Base-by-base conservation (phyloP, 1,140 invertebrate species). In the Papilio aristodemus region DNA sequence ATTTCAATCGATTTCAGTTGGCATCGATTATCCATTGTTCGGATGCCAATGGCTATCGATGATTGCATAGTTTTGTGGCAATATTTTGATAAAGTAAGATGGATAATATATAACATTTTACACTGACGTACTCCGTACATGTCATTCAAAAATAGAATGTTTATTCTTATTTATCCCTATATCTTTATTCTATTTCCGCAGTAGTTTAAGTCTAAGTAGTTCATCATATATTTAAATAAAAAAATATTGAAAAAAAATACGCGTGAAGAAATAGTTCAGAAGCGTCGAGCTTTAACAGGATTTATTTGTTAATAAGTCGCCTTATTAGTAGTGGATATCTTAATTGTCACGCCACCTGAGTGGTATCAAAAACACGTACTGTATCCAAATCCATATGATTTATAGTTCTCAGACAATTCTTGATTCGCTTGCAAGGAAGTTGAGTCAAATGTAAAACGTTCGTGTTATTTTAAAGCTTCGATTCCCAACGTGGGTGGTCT, bases 401-500 rank as follows among this genome's bases (percentile, higher is more conserved):
- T 43, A 64, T 50, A 7, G 63, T 27, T 50, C 41, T 32, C 58
- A 36, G 27, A 66, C 25, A 17, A 66, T 66, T 46, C 41, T 32
- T 66, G 39, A 11, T 66, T 66, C 63, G 43, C 25, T 66, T 36
- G 63, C 43, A 66, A 66, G 63, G 63, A 66, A 66, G 63, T 50
- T 50, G 59, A 37, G n/a, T 66, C 43, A 46, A 46, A 46, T 66
- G 43, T 46, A 17, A 36, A 46, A 46, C 63, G 63, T 66, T n/a
- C 63, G 43, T 66, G 69, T 70, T 70, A 62, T 70, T 69, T 63
- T 63, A 66, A 39, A 57, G 46, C 46, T 32, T 66, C 50, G 62
- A 38, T 59, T 68, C 54, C 36, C 64, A 41, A 54, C 68, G 70
- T 68, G 64, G 70, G 73, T 75, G 73, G 73, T 75, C 73, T 27